These are phyloP conservation scores for Selene dorsalis DNA, from an alignment of 2,797 vertebrate genomes.

Conservation along the genomic window DNA sequence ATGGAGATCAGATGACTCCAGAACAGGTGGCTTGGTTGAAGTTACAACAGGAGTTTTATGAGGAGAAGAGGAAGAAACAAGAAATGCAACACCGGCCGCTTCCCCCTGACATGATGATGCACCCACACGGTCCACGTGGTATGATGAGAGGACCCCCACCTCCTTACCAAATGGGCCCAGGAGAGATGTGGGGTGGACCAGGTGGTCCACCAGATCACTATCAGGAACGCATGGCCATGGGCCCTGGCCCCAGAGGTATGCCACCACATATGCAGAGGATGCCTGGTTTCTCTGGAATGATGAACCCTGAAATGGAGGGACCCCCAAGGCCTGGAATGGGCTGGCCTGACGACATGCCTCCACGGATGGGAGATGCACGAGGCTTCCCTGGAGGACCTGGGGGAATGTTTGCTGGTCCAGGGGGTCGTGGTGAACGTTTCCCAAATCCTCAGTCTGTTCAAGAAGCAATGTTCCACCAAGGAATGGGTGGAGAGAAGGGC, in stretches of 20 bases:
- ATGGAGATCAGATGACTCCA: conserved; percentile 97
- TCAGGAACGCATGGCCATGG: conserved; percentile 93
- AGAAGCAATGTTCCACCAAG: conserved; percentile 97
- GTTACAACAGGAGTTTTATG: conserved; percentile 98
- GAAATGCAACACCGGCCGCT: conserved; percentile 96
- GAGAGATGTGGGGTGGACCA: conserved; percentile 96
- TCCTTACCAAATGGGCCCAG: conserved; percentile 96
- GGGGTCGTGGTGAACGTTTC: conserved; percentile 95
- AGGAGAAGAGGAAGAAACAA: conserved; percentile 98
- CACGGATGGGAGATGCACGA: conserved; percentile 94
- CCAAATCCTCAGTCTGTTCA: conserved; percentile 95
- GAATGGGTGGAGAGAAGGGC: conserved; percentile 95
- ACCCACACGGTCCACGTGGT: conserved; percentile 93
- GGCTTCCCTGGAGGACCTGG: conserved; percentile 91
- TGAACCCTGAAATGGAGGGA: conserved; percentile 96
- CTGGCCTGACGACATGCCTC: conserved; percentile 97
- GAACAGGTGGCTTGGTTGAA: conserved; percentile 99
- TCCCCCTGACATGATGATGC: conserved; percentile 98
- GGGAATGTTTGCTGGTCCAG: conserved; percentile 93
- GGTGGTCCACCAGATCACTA: conserved; percentile 91
- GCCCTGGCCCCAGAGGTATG: conserved; percentile 90
- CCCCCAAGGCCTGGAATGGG: conserved; percentile 94
- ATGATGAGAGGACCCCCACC: conserved; percentile 96
- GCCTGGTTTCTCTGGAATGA: conserved; percentile 96
- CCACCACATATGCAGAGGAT: conserved; percentile 95